Conservation (phyloP, 2,113 vertebrate species). For the Corythornis madagascariensis region DNA sequence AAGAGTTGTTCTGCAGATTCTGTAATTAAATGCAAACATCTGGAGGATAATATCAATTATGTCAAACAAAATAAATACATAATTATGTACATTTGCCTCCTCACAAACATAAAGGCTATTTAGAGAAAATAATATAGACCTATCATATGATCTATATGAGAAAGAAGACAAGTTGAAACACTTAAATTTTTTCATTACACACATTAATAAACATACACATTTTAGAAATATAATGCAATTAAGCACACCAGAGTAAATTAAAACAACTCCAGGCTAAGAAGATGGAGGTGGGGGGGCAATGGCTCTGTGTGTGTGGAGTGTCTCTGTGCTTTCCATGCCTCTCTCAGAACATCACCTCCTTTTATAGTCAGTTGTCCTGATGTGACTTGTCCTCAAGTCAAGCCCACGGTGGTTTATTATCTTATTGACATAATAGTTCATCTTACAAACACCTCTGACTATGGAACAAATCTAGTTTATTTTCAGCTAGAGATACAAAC, state of each 20-base stretch:
- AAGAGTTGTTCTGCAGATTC: background rate
- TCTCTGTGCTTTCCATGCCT: background rate
- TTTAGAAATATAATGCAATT: background rate
- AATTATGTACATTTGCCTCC: background rate
- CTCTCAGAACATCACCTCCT: background rate
- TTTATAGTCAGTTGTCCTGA: background rate
- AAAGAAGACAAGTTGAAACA: background rate
- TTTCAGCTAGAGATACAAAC: background rate
- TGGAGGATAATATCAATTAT: background rate
- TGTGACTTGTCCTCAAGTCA: background rate
- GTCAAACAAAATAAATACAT: background rate
- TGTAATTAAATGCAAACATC: slow-evolving; percentile 32
- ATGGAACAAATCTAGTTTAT: background rate
- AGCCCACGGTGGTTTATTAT: background rate
- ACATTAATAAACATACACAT: background rate
- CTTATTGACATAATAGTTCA: background rate
- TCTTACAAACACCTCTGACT: background rate
- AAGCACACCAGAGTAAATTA: background rate
- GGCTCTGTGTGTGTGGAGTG: too few species aligned
- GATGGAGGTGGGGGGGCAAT: background rate
- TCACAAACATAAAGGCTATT: background rate
- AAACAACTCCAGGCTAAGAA: slow-evolving; percentile 5
- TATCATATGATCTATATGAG: background rate
- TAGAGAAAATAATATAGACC: background rate
- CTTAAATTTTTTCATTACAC: background rate